These are phyloP conservation scores for Synodontis membranacea DNA, from an alignment of 2,113 vertebrate genomes.

Conservation along the genomic window DNA sequence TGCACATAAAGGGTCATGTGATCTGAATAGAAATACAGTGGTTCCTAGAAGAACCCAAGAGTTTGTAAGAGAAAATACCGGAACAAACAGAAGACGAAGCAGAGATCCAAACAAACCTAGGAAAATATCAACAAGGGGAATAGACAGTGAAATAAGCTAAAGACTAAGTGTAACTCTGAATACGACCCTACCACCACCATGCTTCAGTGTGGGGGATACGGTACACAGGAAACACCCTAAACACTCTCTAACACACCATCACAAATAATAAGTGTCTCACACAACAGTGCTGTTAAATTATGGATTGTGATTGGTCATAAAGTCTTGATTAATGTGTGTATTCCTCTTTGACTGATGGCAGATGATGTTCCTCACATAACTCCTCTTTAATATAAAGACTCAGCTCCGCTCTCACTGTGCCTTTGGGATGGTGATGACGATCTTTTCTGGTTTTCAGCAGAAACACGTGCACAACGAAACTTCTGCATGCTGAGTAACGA, in stretches of 20 bases:
- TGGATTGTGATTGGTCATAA: too few species aligned
- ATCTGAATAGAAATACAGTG: neutral
- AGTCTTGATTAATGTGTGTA: too few species aligned
- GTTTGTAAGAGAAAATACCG: neutral
- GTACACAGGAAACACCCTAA: neutral
- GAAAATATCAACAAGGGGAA: neutral
- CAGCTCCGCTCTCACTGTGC: neutral
- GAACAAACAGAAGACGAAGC: neutral
- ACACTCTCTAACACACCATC: neutral
- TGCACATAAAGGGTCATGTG: too few species aligned
- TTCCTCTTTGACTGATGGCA: neutral
- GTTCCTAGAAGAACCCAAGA: neutral
- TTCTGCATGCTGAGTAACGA: neutral
- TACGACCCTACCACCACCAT: neutral
- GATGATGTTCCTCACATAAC: neutral
- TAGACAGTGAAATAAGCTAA: neutral
- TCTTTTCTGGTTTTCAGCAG: neutral
- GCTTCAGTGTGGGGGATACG: neutral
- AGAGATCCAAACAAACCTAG: neutral
- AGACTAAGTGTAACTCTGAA: neutral
- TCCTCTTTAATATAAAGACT: neutral
- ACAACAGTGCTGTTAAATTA: too few species aligned
- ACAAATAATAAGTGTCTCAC: neutral
- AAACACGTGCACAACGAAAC: slow-evolving; percentile 3
- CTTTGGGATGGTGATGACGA: neutral